Evolutionary conservation across 2,797 vertebrate genomes (phyloP).

Genomic region (Manis javanica): DNA sequence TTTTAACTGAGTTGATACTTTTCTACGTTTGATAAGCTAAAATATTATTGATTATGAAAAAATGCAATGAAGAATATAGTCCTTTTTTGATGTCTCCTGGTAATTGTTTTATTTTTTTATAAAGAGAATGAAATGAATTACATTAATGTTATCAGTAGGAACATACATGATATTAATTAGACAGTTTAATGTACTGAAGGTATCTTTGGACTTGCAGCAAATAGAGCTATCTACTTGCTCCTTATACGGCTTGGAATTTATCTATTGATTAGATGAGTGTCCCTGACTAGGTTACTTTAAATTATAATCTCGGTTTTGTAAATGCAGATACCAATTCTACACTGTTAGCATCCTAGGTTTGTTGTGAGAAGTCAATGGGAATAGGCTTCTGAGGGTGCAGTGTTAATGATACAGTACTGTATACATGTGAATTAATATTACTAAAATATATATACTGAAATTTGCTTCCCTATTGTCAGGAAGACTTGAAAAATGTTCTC

Average conservation of each 20-base stretch:
- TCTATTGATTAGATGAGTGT: neutral
- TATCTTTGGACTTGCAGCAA: neutral
- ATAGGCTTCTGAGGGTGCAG: neutral
- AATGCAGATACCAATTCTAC: neutral
- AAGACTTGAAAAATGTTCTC: neutral
- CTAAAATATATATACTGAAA: neutral
- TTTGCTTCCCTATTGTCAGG: neutral
- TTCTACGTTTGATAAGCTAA: slow-evolving; percentile 41
- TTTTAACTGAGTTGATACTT: slow-evolving; percentile 29
- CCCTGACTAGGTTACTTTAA: neutral
- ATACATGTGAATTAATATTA: neutral
- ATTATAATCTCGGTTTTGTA: neutral
- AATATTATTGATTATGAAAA: slow-evolving; percentile 52
- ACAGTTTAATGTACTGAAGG: neutral
- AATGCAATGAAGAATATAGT: slow-evolving; percentile 12
- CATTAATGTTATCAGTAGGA: neutral
- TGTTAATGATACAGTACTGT: neutral
- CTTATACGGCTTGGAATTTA: neutral
- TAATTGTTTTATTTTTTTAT: slow-evolving; percentile 10
- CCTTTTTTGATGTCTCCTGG: neutral
- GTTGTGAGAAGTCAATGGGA: neutral
- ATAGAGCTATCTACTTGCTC: neutral
- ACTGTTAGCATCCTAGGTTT: neutral
- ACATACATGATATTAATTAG: neutral
- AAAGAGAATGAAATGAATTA: slow-evolving; percentile 3